A percentile compares a stretch with the other conserved stretches of the same genome.
These are phyloP conservation scores for Megastigmus dorsalis DNA, from an alignment of 2,888 invertebrate genomes.

Conservation along the genomic window DNA sequence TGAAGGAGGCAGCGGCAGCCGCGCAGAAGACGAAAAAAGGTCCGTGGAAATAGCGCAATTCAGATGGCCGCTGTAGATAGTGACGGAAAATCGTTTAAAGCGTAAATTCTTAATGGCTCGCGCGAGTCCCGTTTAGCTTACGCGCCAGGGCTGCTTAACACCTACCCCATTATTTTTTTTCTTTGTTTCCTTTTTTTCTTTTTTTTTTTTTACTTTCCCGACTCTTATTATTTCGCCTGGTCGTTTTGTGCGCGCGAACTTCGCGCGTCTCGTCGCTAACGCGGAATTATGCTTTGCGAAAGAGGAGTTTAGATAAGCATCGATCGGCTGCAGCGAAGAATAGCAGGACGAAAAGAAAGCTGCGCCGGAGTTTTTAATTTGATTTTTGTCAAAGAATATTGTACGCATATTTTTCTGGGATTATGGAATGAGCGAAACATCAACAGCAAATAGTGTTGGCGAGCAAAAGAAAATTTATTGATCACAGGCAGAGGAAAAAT, in stretches of 20 bases:
- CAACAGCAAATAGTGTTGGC: too few species aligned
- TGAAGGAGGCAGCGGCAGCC: background rate
- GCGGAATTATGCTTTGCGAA: background rate
- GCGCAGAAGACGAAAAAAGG: background rate
- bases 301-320: slow-evolving; percentile 3
- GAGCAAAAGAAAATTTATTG: too few species aligned
- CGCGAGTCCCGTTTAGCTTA: background rate
- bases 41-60: background rate
- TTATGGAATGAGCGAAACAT: too few species aligned
- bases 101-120: slow-evolving; percentile 30
- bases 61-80: slow-evolving; percentile 12
- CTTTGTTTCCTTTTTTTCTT: background rate
- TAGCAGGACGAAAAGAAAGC: too few species aligned
- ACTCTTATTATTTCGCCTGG: background rate
- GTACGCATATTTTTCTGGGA: too few species aligned
- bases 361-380: too few species aligned
- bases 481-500: too few species aligned
- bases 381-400: too few species aligned
- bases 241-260: background rate
- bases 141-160: background rate
- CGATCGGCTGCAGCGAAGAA: background rate
- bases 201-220: background rate
- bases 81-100: slow-evolving; percentile 24
- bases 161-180: background rate
- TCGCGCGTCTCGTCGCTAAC: background rate